Percentiles rank a stretch among this genome's conserved stretches.
Conservation (phyloP, 2,888 invertebrate species). For the Lasioglossum leucozonium region DNA sequence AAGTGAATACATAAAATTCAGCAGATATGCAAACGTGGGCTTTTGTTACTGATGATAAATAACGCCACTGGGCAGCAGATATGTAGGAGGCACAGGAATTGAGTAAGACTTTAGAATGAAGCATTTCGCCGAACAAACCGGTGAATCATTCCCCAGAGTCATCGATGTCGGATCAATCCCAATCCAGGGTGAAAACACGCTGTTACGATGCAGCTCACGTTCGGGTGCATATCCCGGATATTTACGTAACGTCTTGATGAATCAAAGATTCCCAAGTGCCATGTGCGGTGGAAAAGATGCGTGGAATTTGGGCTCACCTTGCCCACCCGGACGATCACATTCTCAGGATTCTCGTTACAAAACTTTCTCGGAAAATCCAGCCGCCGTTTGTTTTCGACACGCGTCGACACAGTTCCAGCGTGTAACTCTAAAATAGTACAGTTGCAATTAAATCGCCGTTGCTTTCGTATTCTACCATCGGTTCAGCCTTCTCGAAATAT, state of each 20-base stretch:
- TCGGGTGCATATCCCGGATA: slow-evolving; percentile 57
- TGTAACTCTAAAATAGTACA: neutral
- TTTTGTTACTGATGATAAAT: too few relatives aligned
- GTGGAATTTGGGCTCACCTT: slow-evolving; percentile 39
- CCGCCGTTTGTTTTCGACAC: neutral
- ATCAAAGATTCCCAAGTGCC: slow-evolving; percentile 65
- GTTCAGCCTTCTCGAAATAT: too few relatives aligned
- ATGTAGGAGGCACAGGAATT: neutral
- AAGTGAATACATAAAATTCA: neutral
- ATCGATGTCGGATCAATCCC: slow-evolving; percentile 45
- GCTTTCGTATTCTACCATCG: too few relatives aligned
- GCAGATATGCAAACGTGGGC: neutral
- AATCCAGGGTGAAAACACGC: slow-evolving; percentile 49
- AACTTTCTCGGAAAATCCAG: slow-evolving; percentile 20
- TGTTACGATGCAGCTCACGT: slow-evolving; percentile 55
- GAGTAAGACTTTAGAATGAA: slow-evolving; percentile 19
- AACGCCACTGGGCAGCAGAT: neutral
- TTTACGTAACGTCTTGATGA: slow-evolving; percentile 70
- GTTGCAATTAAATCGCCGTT: neutral
- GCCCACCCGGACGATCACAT: neutral
- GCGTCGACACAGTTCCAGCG: neutral
- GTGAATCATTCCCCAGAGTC: slow-evolving; percentile 51
- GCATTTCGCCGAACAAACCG: slow-evolving; percentile 41
- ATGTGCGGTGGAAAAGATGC: slow-evolving; percentile 27
- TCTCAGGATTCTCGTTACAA: slow-evolving; percentile 2